Base-by-base conservation (phyloP, 2,113 vertebrate species). In the Lepisosteus osseus region DNA sequence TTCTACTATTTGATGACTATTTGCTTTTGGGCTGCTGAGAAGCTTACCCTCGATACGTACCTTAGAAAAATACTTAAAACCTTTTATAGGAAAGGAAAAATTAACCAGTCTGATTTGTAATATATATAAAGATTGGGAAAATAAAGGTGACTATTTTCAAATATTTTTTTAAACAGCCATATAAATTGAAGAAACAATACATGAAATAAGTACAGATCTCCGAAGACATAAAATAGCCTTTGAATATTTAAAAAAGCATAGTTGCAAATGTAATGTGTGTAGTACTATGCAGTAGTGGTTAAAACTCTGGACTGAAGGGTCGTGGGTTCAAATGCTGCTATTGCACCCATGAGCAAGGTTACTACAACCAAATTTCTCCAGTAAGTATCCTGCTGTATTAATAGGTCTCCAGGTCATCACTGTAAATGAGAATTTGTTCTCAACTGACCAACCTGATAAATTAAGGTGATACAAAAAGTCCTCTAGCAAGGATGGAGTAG, bases 161-260 rank as follows among this genome's bases (percentile, higher is more conserved):
- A 29, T 29, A 29, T 29, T 29, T 4, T 45, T 65, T 44, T 65
- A n/a, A 65, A 12, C 43, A 45, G 64, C 43, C 43, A 65, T 5
- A 45, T 41, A 3, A 43, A 65, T 45, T 45, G 15, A 44, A n/a
- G 64, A 13, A 65, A 45, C 9, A 65, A 3, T n/a, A 51, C 47
- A 5, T 9, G 47, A 51, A 9, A 9, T 51, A 51, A 51, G 74
- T 76, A 69, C 42, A 73, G 73, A 51, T 78, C 74, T 68, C 61
- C 71, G 76, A 76, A 77, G 74, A 76, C 62, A 74, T 79, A 66
- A 76, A 55, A 76, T 72, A 42, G 45, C 47, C 44, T 71, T 67
- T 74, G 74, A 76, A 76, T 72, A 73, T 72, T 56, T 69, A 78
- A 75, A 51, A 51, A 51, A 29, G 29, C 29, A 29, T 29, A 29